Evolutionary conservation across 2,888 invertebrate species (phyloP), one percentile per base, ranked within the genome.

Genomic region (Syritta pipiens): DNA sequence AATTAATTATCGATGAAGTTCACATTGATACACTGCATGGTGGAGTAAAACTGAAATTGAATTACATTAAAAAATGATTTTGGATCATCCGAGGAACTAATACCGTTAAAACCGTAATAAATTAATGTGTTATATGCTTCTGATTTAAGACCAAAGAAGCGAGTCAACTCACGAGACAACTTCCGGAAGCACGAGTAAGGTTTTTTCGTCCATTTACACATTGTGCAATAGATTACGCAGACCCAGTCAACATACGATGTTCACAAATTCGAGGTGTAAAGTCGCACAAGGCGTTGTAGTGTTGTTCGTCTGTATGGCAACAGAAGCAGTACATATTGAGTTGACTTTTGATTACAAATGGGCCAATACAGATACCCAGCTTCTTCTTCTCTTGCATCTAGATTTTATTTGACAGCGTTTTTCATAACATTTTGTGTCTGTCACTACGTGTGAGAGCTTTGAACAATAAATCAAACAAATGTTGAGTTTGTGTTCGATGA

Each of bases 11-110:
- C 7, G 14, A 37, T 14, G 12, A 37, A 7, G 6, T 6, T 6
- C 1, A 37, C n/a, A 3, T 28, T n/a, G 17, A 17, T 4, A 89
- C 2, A 2, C 9, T 28, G 7, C 0, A 28, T 3, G 0, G 0
- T 2, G 2, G 6, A 40, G 40, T 40, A 17, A 40, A 40, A 12
- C 40, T 6, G 40, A 40, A 9, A 0, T 12, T 12, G 4, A 6
- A 40, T 40, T 12, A 17, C 4, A 40, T 17, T 40, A 9, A 12
- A 5, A 40, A 4, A 17, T 10, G 7, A 14, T 28, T 4, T 28
- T 9, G n/a, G 48, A 48, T 48, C 48, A 26, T 48, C 22, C 14
- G 48, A 17, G 48, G 28, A 48, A 48, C 26, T 20, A 42, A 42
- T 20, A 48, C 48, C 12, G 6, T 48, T 5, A 48, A 17, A 28